Conservation (phyloP, 2,113 vertebrate species). For the Poeciliopsis occidentalis region DNA sequence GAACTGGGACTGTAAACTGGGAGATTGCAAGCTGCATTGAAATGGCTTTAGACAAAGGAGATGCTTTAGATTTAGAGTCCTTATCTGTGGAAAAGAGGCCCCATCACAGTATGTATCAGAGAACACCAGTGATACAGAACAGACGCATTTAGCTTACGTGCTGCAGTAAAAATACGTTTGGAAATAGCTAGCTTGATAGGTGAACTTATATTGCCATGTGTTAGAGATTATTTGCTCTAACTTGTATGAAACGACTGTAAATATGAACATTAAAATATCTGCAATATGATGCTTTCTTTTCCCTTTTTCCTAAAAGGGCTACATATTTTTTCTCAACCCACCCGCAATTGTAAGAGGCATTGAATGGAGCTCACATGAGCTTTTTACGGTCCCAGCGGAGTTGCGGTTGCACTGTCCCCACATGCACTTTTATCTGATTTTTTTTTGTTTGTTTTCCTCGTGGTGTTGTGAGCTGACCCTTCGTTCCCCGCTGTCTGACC, state of each 20-base stretch:
- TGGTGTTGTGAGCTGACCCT: no score
- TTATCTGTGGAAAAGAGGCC: neutral
- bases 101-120: constrained; percentile 10
- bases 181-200: no score
- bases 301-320: neutral
- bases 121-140: neutral
- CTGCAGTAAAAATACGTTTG: no score
- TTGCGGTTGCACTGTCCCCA: no score
- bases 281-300: no score
- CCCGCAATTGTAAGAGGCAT: no score
- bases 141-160: neutral
- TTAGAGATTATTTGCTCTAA: neutral
- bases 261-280: neutral
- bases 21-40: constrained; percentile 33
- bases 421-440: no score
- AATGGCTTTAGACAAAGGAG: constrained; percentile 46
- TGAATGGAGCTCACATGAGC: no score
- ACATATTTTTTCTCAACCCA: neutral
- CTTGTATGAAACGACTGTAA: neutral
- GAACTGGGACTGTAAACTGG: neutral
- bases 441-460: no score
- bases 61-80: constrained; percentile 24
- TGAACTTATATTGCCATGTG: no score
- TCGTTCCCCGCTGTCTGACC: no score
- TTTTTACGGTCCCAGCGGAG: no score